These are phyloP conservation scores for Bombyx mori DNA, from an alignment of 1,140 invertebrate species.

Conservation along the genomic window ASM3026992v2 NC_085119.1:8440501-8441000, in stretches of 20 bases:
- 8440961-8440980: no score
- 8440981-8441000: no score
- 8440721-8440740: slow-evolving; percentile 41
- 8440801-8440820: neutral
- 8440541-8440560: no score
- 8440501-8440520: neutral
- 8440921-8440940: slow-evolving; percentile 53
- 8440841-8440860: slow-evolving; percentile 66
- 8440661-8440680: slow-evolving; percentile 76
- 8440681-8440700: slow-evolving; percentile 75
- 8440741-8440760: slow-evolving; percentile 24
- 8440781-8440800: neutral
- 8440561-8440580: neutral
- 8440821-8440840: slow-evolving; percentile 52
- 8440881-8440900: slow-evolving; percentile 67
- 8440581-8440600: neutral
- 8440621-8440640: slow-evolving; percentile 77
- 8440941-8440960: no score
- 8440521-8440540: no score
- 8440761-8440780: slow-evolving; percentile 13
- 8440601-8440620: slow-evolving; percentile 72
- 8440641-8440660: slow-evolving; percentile 73
- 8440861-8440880: slow-evolving; percentile 70
- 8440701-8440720: slow-evolving; percentile 42
- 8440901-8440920: slow-evolving; percentile 72